Base-by-base conservation (phyloP, 2,888 invertebrate genomes). In the Siphonodentalium dalli region DNA sequence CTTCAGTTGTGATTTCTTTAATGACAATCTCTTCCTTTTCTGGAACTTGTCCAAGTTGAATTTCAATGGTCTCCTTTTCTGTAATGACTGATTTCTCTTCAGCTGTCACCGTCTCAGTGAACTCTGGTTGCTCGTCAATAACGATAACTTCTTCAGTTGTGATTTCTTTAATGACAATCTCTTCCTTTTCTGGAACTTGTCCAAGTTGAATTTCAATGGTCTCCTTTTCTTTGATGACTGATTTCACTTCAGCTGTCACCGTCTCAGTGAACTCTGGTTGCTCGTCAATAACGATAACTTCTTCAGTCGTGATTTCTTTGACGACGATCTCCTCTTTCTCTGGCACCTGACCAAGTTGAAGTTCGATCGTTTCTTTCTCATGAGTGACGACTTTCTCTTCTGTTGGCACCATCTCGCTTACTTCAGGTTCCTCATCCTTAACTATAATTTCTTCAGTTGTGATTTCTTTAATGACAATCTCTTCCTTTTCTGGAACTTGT, bases 81-180 rank as follows among this genome's bases (percentile, higher is more conserved):
- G n/a, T n/a, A n/a, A n/a, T n/a, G n/a, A n/a, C n/a, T n/a, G n/a
- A n/a, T n/a, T n/a, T n/a, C 37, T 64, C 60, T 44, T 66, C 65
- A n/a, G 51, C 40, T 28, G 65, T 58, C 26, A 66, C 51, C 37
- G 71, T 48, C 31, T 71, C 66, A 45, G n/a, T n/a, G n/a, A 78
- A 55, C 34, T 66, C 58, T 13, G 76, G 57, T 41, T 71, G 63
- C 27, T 74, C 67, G 50, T 72, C 72, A 49, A 72, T 68, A 34
- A 59, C 52, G 23, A 72, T 69, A 45, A 66, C 61, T 38, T 64
- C 64, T 40, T 63, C 54, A 8, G n/a, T n/a, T n/a, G n/a, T n/a
- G n/a, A n/a, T n/a, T n/a, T n/a, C n/a, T n/a, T n/a, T n/a, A n/a
- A 69, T 59, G 21, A 74, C 47, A 23, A 65, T 64, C 20, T 69